Evolutionary conservation across 2,113 vertebrate species (phyloP).

Genomic region (Monopterus albus): DNA sequence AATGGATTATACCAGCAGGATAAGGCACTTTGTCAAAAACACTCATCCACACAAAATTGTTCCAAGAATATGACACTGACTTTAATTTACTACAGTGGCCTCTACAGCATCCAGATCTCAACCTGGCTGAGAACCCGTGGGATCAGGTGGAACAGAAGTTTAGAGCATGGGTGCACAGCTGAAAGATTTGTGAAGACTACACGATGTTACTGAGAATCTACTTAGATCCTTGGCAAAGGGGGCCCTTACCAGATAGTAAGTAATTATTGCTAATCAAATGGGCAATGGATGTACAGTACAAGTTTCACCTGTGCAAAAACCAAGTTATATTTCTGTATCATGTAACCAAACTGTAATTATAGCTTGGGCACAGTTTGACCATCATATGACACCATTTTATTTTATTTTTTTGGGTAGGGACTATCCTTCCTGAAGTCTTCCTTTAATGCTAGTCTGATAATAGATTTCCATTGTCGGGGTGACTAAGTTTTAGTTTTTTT

Average conservation of each 20-base stretch:
- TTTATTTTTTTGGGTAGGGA: too few species aligned
- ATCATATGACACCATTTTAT: too few species aligned
- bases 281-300: neutral
- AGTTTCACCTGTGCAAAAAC: neutral
- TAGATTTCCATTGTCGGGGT: neutral
- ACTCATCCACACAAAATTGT: constrained; percentile 13
- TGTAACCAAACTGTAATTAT: neutral
- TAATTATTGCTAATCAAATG: neutral
- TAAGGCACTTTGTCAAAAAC: constrained; percentile 28
- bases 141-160: neutral
- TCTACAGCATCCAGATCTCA: neutral
- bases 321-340: neutral
- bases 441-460: too few species aligned
- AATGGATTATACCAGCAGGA: constrained; percentile 22
- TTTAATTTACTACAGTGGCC: constrained; percentile 25
- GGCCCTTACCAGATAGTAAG: too few species aligned
- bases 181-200: neutral
- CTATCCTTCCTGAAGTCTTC: too few species aligned
- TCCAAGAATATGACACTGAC: neutral
- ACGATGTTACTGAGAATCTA: neutral
- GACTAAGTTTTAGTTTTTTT: too few species aligned
- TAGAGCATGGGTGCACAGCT: neutral
- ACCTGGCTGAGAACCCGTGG: neutral
- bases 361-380: too few species aligned
- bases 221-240: neutral